A percentile compares a stretch with the other conserved stretches of the same genome.
Conservation (phyloP, 2,113 vertebrate species). For the Herpailurus yagouaroundi region DNA sequence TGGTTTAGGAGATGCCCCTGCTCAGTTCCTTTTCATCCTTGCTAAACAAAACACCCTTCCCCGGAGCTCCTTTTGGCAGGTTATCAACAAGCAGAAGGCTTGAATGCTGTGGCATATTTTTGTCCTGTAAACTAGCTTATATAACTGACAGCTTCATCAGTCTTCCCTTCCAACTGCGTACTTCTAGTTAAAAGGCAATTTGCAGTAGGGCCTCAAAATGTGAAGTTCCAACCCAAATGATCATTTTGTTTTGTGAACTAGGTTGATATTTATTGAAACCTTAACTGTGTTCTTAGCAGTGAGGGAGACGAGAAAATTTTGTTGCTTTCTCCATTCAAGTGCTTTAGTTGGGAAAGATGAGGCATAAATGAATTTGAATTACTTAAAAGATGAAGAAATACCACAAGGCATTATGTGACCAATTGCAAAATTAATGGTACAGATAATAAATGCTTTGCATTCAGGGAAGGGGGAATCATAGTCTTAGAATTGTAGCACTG, state of each 20-base stretch:
- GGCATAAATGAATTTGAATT: neutral
- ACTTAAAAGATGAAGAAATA: constrained; percentile 30
- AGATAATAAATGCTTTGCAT: constrained; percentile 23
- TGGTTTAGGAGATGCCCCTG: neutral
- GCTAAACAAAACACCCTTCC: constrained; percentile 34
- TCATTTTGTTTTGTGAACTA: constrained; percentile 43
- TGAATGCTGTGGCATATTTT: neutral
- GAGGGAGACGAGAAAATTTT: neutral
- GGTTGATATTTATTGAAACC: neutral
- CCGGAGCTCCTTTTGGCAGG: neutral
- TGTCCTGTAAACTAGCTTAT: neutral
- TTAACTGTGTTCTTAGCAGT: neutral
- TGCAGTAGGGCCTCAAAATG: neutral
- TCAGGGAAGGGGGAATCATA: neutral
- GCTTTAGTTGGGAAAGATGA: constrained; percentile 4
- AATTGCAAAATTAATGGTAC: neutral
- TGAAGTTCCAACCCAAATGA: neutral
- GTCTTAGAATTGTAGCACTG: neutral
- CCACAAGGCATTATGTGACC: neutral
- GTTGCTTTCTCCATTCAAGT: neutral
- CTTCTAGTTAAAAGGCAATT: constrained; percentile 1
- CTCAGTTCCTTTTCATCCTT: constrained; percentile 7
- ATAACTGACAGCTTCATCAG: neutral
- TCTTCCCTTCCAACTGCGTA: neutral
- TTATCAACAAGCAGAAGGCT: neutral